Conservation (phyloP, 2,797 vertebrate genomes). For the Sebastes dallii region DNA sequence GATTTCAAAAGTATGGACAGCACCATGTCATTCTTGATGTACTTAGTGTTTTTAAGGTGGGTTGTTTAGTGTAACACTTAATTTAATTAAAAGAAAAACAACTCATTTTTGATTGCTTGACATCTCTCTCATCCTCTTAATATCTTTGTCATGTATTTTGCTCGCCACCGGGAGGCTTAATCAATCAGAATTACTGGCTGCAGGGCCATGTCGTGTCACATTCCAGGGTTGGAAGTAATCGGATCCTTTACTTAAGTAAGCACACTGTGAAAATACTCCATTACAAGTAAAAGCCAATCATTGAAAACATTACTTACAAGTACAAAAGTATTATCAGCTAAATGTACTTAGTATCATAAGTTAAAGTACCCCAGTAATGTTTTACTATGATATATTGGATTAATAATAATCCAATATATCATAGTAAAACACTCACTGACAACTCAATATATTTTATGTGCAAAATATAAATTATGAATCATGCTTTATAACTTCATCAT, state of each 20-base stretch:
- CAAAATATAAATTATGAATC: too few species aligned
- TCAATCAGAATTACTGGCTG: not conserved
- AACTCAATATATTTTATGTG: too few species aligned
- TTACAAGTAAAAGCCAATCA: too few species aligned
- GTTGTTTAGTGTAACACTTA: not conserved
- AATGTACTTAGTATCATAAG: too few species aligned
- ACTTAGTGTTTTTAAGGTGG: not conserved
- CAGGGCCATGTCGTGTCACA: too few species aligned
- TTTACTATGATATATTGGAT: too few species aligned
- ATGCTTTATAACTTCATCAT: too few species aligned
- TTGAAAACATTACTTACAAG: not conserved
- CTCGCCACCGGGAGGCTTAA: not conserved
- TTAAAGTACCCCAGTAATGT: too few species aligned
- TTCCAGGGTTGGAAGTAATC: not conserved
- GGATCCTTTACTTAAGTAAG: not conserved
- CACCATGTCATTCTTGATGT: not conserved
- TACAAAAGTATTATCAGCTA: not conserved
- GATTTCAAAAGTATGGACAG: not conserved
- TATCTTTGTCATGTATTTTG: not conserved
- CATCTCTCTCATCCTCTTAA: not conserved
- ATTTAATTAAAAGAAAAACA: not conserved
- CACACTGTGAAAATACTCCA: not conserved
- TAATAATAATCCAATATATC: too few species aligned
- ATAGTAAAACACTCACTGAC: too few species aligned
- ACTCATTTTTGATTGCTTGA: not conserved